Conservation (phyloP, 1,140 invertebrate species). For the Zaprionus africanus region DNA sequence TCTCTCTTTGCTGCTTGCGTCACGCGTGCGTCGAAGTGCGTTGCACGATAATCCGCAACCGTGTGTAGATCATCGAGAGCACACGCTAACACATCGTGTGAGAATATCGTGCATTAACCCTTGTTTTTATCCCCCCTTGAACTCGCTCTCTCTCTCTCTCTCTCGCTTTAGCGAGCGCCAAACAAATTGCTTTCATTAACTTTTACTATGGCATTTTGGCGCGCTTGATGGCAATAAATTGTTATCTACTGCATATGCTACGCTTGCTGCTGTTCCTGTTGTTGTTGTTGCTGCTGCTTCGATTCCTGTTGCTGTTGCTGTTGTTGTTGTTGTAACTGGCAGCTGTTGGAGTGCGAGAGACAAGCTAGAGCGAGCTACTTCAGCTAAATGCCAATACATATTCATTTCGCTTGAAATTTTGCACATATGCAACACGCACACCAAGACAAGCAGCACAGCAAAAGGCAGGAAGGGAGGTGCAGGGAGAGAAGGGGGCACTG, state of each 20-base stretch:
- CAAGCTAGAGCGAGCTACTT: slow-evolving; percentile 66
- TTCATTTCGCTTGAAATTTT: slow-evolving; percentile 80
- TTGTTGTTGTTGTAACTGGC: slow-evolving; percentile 42
- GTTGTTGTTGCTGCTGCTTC: slow-evolving; percentile 25
- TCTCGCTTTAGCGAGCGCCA: slow-evolving; percentile 27
- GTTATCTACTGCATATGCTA: slow-evolving; percentile 63
- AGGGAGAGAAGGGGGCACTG: background rate
- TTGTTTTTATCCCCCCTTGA: slow-evolving; percentile 19
- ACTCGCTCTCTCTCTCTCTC: background rate
- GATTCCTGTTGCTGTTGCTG: slow-evolving; percentile 3
- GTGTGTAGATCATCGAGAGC: background rate
- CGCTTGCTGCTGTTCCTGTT: slow-evolving; percentile 37
- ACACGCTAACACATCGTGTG: background rate
- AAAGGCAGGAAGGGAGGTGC: background rate
- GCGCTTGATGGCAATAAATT: slow-evolving; percentile 76
- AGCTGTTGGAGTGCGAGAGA: slow-evolving; percentile 34
- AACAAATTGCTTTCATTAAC: slow-evolving; percentile 83
- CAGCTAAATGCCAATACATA: slow-evolving; percentile 81
- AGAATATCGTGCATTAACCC: slow-evolving; percentile 2
- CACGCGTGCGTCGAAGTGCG: background rate
- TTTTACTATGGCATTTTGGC: slow-evolving; percentile 80
- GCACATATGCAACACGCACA: slow-evolving; percentile 70
- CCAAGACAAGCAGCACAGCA: slow-evolving; percentile 12
- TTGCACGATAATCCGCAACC: background rate
- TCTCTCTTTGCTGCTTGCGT: background rate